Conservation (phyloP, 1,140 invertebrate species). For the Oedothorax gibbosus region DNA sequence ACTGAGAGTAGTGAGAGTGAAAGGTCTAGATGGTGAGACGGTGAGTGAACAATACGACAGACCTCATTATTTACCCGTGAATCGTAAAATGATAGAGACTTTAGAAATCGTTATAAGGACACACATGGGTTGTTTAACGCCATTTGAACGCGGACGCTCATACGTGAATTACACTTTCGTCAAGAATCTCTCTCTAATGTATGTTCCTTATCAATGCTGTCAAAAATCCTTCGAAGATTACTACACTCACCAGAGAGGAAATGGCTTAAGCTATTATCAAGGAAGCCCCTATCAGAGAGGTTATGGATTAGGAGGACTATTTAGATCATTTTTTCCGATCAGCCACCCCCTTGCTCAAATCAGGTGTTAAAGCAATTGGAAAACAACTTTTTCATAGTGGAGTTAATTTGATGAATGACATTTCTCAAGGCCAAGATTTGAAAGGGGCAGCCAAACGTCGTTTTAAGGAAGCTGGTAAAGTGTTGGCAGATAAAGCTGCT, state of each 20-base stretch:
- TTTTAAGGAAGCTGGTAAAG: conserved; percentile 20
- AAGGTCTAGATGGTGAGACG: conserved; percentile 31
- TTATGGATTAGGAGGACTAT: conserved; percentile 20
- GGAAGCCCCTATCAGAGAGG: conserved; percentile 11
- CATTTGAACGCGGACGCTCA: conserved; percentile 4
- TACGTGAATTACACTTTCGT: conserved; percentile 14
- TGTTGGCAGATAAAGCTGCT: conserved; percentile 18
- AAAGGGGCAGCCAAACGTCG: neutral
- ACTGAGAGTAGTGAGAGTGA: conserved; percentile 13
- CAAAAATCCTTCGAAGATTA: conserved; percentile 8
- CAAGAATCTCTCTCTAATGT: neutral
- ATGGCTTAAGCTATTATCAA: conserved; percentile 24
- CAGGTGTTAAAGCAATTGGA: conserved; percentile 20
- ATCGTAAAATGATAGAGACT: conserved; percentile 6
- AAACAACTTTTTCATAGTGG: conserved; percentile 12
- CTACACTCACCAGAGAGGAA: conserved; percentile 13
- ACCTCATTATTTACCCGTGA: conserved; percentile 22
- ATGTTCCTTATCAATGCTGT: conserved; percentile 1
- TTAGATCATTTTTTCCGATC: neutral
- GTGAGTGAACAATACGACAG: conserved; percentile 8
- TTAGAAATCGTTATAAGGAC: conserved; percentile 23
- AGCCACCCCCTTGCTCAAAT: conserved; percentile 6
- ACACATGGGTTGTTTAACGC: neutral
- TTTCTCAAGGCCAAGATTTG: neutral
- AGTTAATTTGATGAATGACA: neutral